Conservation (phyloP, 2,797 vertebrate genomes). For the Melanotaenia pygmaea region DNA sequence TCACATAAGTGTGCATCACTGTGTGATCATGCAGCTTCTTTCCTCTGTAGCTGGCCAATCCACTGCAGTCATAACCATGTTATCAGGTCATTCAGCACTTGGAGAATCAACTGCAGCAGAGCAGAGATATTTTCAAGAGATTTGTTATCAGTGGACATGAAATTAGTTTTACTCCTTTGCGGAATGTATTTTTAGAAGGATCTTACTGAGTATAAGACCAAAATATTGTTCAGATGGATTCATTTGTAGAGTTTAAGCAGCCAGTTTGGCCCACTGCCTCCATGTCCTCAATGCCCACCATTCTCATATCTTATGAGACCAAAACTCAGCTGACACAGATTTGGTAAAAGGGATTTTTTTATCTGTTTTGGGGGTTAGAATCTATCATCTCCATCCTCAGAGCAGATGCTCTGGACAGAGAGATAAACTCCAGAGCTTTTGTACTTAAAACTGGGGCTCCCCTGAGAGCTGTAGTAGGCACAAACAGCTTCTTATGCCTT, state of each 20-base stretch:
- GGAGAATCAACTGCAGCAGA: constrained; percentile 6
- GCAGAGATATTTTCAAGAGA: neutral
- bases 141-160: neutral
- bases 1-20: neutral
- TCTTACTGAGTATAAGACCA: constrained; percentile 25
- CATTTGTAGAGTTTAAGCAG: neutral
- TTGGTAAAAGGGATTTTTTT: constrained; percentile 27
- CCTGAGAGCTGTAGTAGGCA: constrained; percentile 35
- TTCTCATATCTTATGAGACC: constrained; percentile 29
- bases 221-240: constrained; percentile 20
- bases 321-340: constrained; percentile 62
- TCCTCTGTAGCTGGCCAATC: neutral
- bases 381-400: constrained; percentile 66
- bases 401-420: constrained; percentile 66
- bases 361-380: constrained; percentile 47
- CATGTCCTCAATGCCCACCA: constrained; percentile 23
- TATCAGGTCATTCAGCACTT: neutral
- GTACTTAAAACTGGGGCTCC: constrained; percentile 47
- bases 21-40: neutral
- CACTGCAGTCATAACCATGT: neutral
- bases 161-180: constrained; percentile 11
- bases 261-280: constrained; percentile 15
- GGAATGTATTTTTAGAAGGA: neutral
- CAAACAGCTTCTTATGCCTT: constrained; percentile 42
- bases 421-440: constrained; percentile 38